Evolutionary conservation across 64 coral and sea anemone genomes (phyloP).

Genomic region (Cladopsammia gracilis): DNA sequence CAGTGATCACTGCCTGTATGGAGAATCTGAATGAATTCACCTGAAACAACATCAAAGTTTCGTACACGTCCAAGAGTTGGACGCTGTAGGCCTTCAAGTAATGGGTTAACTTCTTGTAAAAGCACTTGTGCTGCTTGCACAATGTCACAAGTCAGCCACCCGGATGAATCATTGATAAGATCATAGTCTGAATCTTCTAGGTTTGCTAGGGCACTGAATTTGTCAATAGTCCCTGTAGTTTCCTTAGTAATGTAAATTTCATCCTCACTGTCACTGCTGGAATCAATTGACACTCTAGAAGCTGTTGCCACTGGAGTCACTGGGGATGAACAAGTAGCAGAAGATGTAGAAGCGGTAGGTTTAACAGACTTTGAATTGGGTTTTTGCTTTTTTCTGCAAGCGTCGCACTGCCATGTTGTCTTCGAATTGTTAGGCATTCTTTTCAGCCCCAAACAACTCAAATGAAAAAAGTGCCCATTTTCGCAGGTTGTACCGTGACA

Average conservation of each 20-base stretch:
- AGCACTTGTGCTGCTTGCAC: slow-evolving; percentile 58
- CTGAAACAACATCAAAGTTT: no score
- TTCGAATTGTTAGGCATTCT: no score
- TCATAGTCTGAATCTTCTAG: slow-evolving; percentile 26
- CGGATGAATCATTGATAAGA: slow-evolving; percentile 22
- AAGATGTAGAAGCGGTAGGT: slow-evolving; percentile 44
- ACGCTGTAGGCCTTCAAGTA: slow-evolving; percentile 38
- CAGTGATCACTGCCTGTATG: no score
- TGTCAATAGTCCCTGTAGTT: slow-evolving; percentile 25
- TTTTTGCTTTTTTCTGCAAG: slow-evolving; percentile 45
- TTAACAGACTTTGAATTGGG: slow-evolving; percentile 22
- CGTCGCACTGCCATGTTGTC: slow-evolving; percentile 41
- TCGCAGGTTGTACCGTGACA: slow-evolving; percentile 50
- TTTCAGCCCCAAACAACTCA: slow-evolving; percentile 66
- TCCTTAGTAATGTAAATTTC: slow-evolving; percentile 37
- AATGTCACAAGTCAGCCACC: slow-evolving; percentile 44
- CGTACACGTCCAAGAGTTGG: slow-evolving; percentile 52
- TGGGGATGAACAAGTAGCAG: not conserved
- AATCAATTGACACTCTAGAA: not conserved
- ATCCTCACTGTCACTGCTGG: slow-evolving; percentile 17
- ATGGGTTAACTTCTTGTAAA: slow-evolving; percentile 41
- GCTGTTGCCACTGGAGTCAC: not conserved
- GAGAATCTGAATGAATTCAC: no score
- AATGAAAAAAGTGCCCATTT: slow-evolving; percentile 50
- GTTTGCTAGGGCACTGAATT: slow-evolving; percentile 46